Evolutionary conservation across 2,113 vertebrate genomes (phyloP), one percentile per base, ranked within the genome.

Genomic region (Thryonomys swinderianus): DNA sequence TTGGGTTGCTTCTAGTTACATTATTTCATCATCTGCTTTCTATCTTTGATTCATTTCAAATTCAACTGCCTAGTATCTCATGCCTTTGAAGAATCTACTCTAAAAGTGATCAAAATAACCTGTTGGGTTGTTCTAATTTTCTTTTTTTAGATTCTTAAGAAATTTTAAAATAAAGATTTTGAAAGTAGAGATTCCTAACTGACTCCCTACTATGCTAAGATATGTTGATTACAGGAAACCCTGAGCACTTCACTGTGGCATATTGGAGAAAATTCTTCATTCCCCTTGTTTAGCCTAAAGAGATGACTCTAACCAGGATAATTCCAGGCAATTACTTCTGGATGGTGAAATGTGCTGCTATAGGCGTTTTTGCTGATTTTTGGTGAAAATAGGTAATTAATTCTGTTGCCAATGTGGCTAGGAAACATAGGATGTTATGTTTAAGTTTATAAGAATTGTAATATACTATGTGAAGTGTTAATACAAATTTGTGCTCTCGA

Each of bases 11-110:
- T 86, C 51, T n/a, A 66, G 27, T 57, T 74, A 66, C 13, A 37
- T 81, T 30, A 61, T 74, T 80, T 93, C n/a, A 85, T 85, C 51
- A 67, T 89, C 34, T 91, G 27, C 69, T 91, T 79, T 40, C 61
- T 71, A 45, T 81, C 53, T 34, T 59, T 89, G 16, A n/a, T 93
- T 62, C 53, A 90, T 95, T 91, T 73, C 18, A 93, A 95, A 85
- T 45, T 88, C 20, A 74, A 14, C 4, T 84, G 61, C 45, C 42
- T 83, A n/a, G 7, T 40, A 45, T 62, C 51, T 76, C 14, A 80
- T 45, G 27, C 32, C 48, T 91, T 74, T 91, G 57, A 88, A 88
- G 64, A 91, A 45, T 27, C 51, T 67, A 42, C 21, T 61, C 69
- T 64, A 66, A 59, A 95, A 90, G 30, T 55, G 23, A 13, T 84